Base-by-base conservation (phyloP, 2,797 vertebrate species). In the Chiropotes sagulatus region DNA sequence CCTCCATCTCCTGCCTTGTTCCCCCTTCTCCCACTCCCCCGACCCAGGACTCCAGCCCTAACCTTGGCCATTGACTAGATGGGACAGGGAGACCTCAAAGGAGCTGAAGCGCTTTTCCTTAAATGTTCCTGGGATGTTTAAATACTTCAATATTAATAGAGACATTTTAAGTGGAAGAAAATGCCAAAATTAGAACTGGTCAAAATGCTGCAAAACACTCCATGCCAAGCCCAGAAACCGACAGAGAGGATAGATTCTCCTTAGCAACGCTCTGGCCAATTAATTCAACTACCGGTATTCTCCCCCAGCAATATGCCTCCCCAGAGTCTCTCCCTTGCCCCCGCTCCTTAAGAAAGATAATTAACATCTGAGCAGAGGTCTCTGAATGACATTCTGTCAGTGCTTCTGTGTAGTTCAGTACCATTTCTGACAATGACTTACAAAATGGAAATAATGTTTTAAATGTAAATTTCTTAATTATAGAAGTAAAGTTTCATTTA, bases 141-240 rank as follows among this genome's bases (percentile, higher is more conserved):
- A 46, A 79, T 58, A 50, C 7, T 3, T 72, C 36, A 44, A 17
- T 61, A 81, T 57, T 95, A 70, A 83, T 67, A 86, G 44, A 61
- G 33, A 91, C 22, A 24, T 90, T 88, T 81, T 26, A 80, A 61
- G 58, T 48, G 17, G 54, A 58, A 83, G 52, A 96, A 96, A 88
- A 96, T 93, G 88, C 50, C 46, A 41, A 64, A 92, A 57, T 92
- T 85, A 88, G 50, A 93, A 57, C 73, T 39, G 33, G 57, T 86
- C 33, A 61, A 46, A 89, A 52, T 48, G 67, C 70, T 48, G 28
- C 70, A n/a, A 88, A 92, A 15, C 4, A 81, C 57, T 46, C n/a
- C 33, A 64, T 46, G 33, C 24, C 70, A 50, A 54, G 75, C 67
- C 88, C 83, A 41, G 86, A 73, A 96, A 5, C 28, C 39, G 9